These are phyloP conservation scores for Ceuthmochares aereus DNA, from an alignment of 2,113 vertebrate species.

Conservation along the genomic window DNA sequence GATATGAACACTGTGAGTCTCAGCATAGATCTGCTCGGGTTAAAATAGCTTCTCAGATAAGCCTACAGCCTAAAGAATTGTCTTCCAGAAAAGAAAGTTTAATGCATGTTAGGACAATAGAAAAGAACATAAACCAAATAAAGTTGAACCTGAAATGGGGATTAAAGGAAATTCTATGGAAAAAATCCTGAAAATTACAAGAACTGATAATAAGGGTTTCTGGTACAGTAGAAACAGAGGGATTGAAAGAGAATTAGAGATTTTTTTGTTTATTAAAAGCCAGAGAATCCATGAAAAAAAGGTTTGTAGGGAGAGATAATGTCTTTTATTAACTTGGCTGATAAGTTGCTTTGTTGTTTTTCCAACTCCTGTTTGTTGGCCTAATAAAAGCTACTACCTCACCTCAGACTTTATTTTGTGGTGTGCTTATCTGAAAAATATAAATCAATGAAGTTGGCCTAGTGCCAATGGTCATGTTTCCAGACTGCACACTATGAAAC, in stretches of 20 bases:
- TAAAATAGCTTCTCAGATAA: background rate
- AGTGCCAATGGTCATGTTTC: background rate
- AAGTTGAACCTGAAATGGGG: background rate
- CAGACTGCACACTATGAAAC: background rate
- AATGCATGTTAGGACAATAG: background rate
- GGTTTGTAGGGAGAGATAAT: constrained; percentile 18
- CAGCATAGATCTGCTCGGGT: background rate
- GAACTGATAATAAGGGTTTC: background rate
- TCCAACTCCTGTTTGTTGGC: background rate
- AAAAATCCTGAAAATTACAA: background rate
- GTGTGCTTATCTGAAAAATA: background rate
- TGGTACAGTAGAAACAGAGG: background rate
- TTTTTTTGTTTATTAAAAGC: background rate
- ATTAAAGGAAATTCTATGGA: background rate
- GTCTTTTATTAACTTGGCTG: constrained; percentile 32
- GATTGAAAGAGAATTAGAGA: background rate
- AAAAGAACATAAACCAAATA: background rate
- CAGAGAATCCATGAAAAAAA: background rate
- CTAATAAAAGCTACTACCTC: constrained; percentile 24
- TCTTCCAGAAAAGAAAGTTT: background rate
- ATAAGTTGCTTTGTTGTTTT: constrained; percentile 26
- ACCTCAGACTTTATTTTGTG: background rate
- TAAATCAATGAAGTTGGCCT: background rate
- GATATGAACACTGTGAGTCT: background rate
- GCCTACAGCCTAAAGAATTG: background rate